These are phyloP conservation scores for Leptosomus discolor DNA, from an alignment of 2,113 vertebrate genomes.

Conservation along the genomic window DNA sequence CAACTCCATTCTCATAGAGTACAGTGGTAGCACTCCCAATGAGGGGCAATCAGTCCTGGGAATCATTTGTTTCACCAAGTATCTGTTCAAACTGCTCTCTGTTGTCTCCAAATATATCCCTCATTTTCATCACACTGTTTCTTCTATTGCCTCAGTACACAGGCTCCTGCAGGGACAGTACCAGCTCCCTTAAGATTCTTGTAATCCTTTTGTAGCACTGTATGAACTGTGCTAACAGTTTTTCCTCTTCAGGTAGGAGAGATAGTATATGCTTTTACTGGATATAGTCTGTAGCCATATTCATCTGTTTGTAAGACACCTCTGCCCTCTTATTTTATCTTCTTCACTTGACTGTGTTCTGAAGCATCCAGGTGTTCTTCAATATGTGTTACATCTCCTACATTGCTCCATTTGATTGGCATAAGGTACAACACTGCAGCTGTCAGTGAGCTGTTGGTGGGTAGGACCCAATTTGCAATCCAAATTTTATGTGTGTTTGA, in stretches of 20 bases:
- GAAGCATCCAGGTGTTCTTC: not conserved
- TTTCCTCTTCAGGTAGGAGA: not conserved
- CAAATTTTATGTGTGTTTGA: not conserved
- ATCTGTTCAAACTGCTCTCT: conserved; percentile 13
- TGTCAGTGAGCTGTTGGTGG: not conserved
- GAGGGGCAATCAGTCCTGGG: not conserved
- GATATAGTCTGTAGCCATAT: not conserved
- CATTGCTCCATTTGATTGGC: not conserved
- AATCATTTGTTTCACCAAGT: not conserved
- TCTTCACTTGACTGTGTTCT: not conserved
- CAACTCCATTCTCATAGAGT: not conserved
- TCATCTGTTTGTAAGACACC: not conserved
- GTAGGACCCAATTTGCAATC: not conserved
- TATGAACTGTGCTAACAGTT: not conserved
- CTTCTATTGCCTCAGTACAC: not conserved
- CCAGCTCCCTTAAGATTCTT: not conserved
- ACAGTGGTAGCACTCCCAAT: not conserved
- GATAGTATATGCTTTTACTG: not conserved
- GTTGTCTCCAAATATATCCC: not conserved
- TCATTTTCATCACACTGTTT: not conserved
- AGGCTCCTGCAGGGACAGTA: not conserved
- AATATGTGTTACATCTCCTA: not conserved
- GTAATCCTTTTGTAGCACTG: not conserved
- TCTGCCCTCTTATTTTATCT: not conserved
- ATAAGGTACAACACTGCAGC: not conserved